These are phyloP conservation scores for Spondyliosoma cantharus DNA, from an alignment of 2,797 vertebrate species.

Conservation along the genomic window DNA sequence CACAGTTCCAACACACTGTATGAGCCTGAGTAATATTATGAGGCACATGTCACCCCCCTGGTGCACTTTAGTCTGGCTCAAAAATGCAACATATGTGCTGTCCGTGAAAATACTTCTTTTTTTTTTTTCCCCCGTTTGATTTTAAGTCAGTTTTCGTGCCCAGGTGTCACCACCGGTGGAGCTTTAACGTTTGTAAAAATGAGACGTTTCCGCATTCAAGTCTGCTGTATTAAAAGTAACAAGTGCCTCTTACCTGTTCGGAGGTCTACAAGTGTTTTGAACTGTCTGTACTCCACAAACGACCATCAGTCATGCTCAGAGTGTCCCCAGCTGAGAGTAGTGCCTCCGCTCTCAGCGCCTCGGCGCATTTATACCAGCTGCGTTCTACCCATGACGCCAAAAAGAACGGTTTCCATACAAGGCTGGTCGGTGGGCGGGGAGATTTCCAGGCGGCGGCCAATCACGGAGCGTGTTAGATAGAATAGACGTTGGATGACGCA, in stretches of 20 bases:
- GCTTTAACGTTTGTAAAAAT: not conserved
- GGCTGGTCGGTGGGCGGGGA: constrained; percentile 83
- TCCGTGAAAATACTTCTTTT: not conserved
- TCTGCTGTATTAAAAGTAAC: not conserved
- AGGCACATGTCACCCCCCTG: not conserved
- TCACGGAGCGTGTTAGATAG: constrained; percentile 59
- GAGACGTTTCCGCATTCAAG: constrained; percentile 1
- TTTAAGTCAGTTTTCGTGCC: not conserved
- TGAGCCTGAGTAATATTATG: not conserved
- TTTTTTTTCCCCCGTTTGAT: not conserved
- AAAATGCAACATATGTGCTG: too few species aligned
- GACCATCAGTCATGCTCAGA: constrained; percentile 51
- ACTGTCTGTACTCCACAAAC: constrained; percentile 50
- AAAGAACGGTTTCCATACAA: constrained; percentile 81
- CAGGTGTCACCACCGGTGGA: not conserved
- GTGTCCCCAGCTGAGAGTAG: constrained; percentile 44
- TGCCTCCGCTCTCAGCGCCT: constrained; percentile 16
- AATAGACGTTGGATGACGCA: constrained; percentile 90
- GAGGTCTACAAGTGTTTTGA: constrained; percentile 35
- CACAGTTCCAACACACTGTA: constrained; percentile 12
- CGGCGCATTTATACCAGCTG: constrained; percentile 65
- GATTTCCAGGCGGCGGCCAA: constrained; percentile 87
- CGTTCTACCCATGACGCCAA: constrained; percentile 79
- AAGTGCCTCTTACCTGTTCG: constrained; percentile 64
- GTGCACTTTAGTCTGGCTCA: not conserved